Evolutionary conservation across 1,140 invertebrate species (phyloP).

Genomic region (Propsilocerus akamusi): DNA sequence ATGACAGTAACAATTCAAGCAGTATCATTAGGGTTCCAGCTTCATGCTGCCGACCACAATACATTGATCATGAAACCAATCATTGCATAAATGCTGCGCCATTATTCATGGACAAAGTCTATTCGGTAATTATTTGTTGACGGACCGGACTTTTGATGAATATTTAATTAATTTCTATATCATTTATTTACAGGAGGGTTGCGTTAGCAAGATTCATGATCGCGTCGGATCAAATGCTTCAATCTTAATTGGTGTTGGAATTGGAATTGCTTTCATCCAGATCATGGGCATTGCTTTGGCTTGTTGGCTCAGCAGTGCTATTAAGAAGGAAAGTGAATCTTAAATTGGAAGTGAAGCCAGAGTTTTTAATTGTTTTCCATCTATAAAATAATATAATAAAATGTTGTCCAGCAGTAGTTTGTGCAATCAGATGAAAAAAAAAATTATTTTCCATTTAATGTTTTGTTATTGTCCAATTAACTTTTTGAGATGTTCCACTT

Average conservation of each 20-base stretch:
- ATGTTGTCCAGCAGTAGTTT: no score
- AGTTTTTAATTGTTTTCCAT: no score
- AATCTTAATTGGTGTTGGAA: slow-evolving; percentile 39
- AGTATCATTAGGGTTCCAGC: slow-evolving; percentile 35
- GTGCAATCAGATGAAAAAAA: no score
- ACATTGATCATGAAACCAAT: slow-evolving; percentile 13
- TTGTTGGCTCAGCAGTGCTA: slow-evolving; percentile 32
- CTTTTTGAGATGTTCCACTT: no score
- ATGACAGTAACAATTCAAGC: slow-evolving; percentile 21
- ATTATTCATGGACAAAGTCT: slow-evolving; percentile 10
- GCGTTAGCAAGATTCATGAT: slow-evolving; percentile 30
- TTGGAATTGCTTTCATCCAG: slow-evolving; percentile 40
- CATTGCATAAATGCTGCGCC: slow-evolving; percentile 17
- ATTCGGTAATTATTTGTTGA: background rate
- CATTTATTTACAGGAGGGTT: slow-evolving; percentile 21
- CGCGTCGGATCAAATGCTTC: slow-evolving; percentile 33
- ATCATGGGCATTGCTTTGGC: slow-evolving; percentile 35
- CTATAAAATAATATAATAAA: no score
- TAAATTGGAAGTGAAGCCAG: no score
- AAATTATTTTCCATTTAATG: no score
- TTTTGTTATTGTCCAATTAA: no score
- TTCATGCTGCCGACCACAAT: slow-evolving; percentile 45
- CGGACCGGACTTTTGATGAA: background rate
- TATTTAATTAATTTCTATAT: no score
- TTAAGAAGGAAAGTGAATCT: slow-evolving; percentile 35